Base-by-base conservation (phyloP, 1,140 invertebrate species). In the Pogonomyrmex barbatus region DNA sequence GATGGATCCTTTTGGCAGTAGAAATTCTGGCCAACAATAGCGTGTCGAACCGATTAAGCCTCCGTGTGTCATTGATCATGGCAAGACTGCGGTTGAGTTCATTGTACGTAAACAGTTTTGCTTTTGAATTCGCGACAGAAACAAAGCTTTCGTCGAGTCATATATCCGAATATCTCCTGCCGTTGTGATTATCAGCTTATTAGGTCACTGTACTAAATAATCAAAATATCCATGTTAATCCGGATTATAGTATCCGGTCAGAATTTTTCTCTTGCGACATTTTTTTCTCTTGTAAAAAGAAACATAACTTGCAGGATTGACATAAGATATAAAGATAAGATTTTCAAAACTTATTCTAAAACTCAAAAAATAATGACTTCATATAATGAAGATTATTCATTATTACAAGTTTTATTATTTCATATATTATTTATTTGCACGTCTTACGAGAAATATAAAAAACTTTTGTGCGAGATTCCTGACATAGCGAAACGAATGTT, bases 11-110 rank as follows among this genome's bases (percentile, higher is more conserved):
- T 45, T 24, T 24, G 24, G 39, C 5, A 54, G 30, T 33, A 67
- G 33, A 47, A 58, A 47, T 36, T 54, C 71, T 42, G 78, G 50
- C 63, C 50, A 67, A 79, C 63, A 45, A 65, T 52, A 9, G 56
- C 24, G 70, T 24, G 60, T n/a, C 36, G 56, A 39, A 87, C 85
- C 85, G 65, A 89, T 89, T 87, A 87, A 84, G 77, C 8, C 60
- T 36, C 45, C 9, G 50, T 14, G 60, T 75, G 73, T 90, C 88
- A 87, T 89, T 89, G 85, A 90, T 89, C 81, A 86, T 62, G 50
- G 70, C 87, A 81, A 86, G 87, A 58, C 39, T 70, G 62, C 84
- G 39, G 83, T 62, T 71, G 58, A 42, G 33, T 86, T 71, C 63
- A 9, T 39, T 50, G 24, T 63, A 79, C 75, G 76, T 87, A 85